A percentile compares a stretch with the other conserved stretches of the same genome.
phyloP scores from a whole-genome alignment of 2,797 vertebrate genomes.

The Gambusia yucatana region DNA sequence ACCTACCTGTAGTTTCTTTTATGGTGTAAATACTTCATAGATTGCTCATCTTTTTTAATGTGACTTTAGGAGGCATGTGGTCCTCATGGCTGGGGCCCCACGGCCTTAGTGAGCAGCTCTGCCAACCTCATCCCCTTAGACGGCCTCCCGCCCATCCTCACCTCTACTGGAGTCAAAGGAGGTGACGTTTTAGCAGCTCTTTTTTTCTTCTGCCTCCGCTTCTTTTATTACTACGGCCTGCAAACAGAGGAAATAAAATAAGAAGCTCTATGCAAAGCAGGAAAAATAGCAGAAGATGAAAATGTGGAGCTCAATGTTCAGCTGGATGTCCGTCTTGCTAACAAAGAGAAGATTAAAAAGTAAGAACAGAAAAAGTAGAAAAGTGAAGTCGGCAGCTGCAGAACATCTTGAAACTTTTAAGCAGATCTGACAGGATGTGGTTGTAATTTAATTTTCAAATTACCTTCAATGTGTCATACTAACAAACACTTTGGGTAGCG shows the following conservation, averaged over 20 bases:
- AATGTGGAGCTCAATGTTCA: background rate
- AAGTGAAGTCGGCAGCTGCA: conserved; percentile 5
- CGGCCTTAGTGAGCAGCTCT: conserved; percentile 90
- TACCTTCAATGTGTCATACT: background rate
- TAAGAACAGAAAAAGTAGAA: background rate
- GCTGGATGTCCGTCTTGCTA: background rate
- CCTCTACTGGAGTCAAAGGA: conserved; percentile 99
- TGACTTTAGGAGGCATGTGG: conserved; percentile 79
- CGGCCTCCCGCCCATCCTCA: conserved; percentile 97
- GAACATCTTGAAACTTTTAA: background rate
- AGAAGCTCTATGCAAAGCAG: conserved; percentile 8
- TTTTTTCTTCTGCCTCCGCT: background rate
- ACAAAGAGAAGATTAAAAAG: too few species aligned
- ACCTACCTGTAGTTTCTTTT: background rate
- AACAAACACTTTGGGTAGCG: background rate
- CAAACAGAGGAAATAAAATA: background rate
- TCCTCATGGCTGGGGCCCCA: conserved; percentile 76
- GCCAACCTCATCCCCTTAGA: conserved; percentile 95
- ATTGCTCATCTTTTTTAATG: conserved; percentile 1
- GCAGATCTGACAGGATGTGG: background rate
- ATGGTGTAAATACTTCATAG: background rate
- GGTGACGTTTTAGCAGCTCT: conserved; percentile 74
- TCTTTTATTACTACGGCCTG: background rate
- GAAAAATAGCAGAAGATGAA: background rate
- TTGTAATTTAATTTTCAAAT: background rate